Conservation (phyloP, 1,140 invertebrate species). For the Drosophila micromelanica region DNA sequence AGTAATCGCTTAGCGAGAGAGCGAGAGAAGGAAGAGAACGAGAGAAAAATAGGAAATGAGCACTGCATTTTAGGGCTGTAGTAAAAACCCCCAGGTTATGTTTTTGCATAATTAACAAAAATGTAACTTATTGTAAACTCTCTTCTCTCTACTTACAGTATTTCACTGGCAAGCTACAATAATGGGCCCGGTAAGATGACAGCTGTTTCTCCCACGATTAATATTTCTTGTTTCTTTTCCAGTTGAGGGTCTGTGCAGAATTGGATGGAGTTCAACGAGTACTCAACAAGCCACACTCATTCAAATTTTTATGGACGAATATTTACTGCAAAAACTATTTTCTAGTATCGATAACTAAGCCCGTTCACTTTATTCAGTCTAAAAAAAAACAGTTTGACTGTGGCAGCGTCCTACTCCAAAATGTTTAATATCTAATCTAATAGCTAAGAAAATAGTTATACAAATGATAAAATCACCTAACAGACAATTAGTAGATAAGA, state of each 20-base stretch:
- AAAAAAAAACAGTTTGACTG: too few relatives aligned
- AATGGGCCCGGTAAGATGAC: constrained; percentile 97
- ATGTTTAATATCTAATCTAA: background rate
- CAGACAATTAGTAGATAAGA: too few relatives aligned
- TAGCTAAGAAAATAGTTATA: background rate
- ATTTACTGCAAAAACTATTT: background rate
- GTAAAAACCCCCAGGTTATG: background rate
- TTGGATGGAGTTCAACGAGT: constrained; percentile 7
- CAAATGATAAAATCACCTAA: too few relatives aligned
- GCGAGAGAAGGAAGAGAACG: background rate
- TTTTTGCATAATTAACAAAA: constrained; percentile 7
- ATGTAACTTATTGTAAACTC: constrained; percentile 52
- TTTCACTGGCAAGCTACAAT: constrained; percentile 99
- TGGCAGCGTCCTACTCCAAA: background rate
- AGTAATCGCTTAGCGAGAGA: background rate
- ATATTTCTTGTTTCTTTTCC: background rate
- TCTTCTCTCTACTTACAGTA: constrained; percentile 88
- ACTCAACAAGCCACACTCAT: too few relatives aligned
- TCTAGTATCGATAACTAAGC: background rate
- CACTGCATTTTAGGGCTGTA: background rate
- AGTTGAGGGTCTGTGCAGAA: background rate
- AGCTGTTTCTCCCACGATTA: background rate
- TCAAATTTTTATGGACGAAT: background rate
- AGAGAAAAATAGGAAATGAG: background rate
- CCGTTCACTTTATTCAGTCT: background rate